These are phyloP conservation scores for Chrysolina oricalcia DNA, from an alignment of 2,888 invertebrate species.

Conservation along the genomic window DNA sequence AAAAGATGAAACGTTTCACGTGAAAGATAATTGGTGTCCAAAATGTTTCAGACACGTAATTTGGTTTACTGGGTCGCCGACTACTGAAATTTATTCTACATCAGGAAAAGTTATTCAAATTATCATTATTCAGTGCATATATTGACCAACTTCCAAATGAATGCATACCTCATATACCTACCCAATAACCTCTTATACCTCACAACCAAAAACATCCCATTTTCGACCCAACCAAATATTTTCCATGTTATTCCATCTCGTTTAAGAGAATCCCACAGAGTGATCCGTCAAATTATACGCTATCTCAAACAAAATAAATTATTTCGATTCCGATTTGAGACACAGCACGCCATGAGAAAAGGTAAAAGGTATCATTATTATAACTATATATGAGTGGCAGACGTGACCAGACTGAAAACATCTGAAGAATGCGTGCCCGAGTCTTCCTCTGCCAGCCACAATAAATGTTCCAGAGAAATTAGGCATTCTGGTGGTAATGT, in stretches of 20 bases:
- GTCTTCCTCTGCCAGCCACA: conserved; percentile 23
- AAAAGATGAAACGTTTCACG: too few species aligned
- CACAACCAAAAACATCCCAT: neutral
- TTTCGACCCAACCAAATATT: neutral
- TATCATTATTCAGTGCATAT: too few species aligned
- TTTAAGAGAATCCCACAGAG: conserved; percentile 43
- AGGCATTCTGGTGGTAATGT: neutral
- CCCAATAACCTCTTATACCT: neutral
- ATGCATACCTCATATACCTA: neutral
- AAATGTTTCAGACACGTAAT: too few species aligned
- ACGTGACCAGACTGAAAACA: conserved; percentile 63
- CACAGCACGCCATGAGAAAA: conserved; percentile 60
- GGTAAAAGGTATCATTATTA: conserved; percentile 63
- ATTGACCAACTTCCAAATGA: neutral
- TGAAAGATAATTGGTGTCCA: too few species aligned
- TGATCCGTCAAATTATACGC: conserved; percentile 55
- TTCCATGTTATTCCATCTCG: conserved; percentile 21
- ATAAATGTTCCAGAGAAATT: conserved; percentile 7
- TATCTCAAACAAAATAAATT: conserved; percentile 57
- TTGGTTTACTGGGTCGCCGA: too few species aligned
- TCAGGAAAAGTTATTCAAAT: too few species aligned
- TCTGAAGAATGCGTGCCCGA: conserved; percentile 60
- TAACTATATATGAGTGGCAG: conserved; percentile 63
- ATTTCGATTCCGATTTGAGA: conserved; percentile 61
- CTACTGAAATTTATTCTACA: too few species aligned